Conservation (phyloP, 2,888 invertebrate genomes). For the Chorisops tibialis region DNA sequence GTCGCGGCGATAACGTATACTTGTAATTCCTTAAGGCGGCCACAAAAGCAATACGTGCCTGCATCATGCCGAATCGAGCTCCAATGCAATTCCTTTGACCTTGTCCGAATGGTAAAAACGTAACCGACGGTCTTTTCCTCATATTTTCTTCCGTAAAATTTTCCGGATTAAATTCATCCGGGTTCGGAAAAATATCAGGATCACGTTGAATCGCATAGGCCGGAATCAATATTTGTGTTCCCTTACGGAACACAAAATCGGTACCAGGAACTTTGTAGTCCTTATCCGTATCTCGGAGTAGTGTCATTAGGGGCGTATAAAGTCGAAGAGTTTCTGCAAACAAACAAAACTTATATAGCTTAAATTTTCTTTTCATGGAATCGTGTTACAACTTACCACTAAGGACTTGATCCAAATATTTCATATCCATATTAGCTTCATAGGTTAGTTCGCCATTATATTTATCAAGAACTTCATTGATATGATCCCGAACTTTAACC, state of each 20-base stretch:
- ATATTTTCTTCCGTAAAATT: slow-evolving; percentile 45
- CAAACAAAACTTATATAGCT: neutral
- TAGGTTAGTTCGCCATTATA: slow-evolving; percentile 47
- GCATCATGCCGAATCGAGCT: slow-evolving; percentile 29
- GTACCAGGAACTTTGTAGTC: slow-evolving; percentile 45
- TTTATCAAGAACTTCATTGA: slow-evolving; percentile 43
- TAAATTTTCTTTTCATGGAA: neutral
- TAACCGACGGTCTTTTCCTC: slow-evolving; percentile 41
- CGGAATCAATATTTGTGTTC: slow-evolving; percentile 48
- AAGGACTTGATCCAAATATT: slow-evolving; percentile 46
- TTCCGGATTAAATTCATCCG: slow-evolving; percentile 51
- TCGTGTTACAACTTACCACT: slow-evolving; percentile 39
- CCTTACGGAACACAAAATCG: slow-evolving; percentile 45
- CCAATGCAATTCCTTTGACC: slow-evolving; percentile 46
- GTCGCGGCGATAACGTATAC: neutral
- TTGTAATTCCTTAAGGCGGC: neutral
- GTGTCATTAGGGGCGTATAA: slow-evolving; percentile 50
- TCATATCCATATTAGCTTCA: slow-evolving; percentile 50
- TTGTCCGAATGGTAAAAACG: slow-evolving; percentile 47
- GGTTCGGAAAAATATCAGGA: slow-evolving; percentile 49
- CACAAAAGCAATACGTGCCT: slow-evolving; percentile 18
- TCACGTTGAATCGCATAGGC: slow-evolving; percentile 51
- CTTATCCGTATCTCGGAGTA: slow-evolving; percentile 49
- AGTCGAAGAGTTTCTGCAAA: slow-evolving; percentile 48
- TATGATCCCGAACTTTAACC: slow-evolving; percentile 45